Evolutionary conservation across 1,140 invertebrate species (phyloP), one percentile per base, ranked within the genome.

Genomic region (Frieseomelitta varia): DNA sequence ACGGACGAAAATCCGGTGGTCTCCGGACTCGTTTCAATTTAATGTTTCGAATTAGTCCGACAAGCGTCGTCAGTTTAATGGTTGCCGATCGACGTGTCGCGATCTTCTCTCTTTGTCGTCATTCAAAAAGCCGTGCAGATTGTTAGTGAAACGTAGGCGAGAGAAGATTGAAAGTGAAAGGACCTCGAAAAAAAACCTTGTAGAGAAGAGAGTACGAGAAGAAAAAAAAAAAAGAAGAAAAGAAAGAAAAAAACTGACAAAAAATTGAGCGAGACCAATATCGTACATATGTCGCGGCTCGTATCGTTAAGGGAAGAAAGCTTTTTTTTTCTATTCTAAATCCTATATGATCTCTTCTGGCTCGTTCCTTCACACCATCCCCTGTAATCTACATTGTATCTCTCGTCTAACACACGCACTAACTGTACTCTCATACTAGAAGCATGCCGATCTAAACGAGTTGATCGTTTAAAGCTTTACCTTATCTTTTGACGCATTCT

Each of bases 401-500:
- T 47, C 39, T 47, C 39, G 39, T 47, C 56, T 83, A 83, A 80
- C n/a, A 67, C 72, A 58, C 79, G 69, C 61, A 65, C 34, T 30
- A 27, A 67, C 58, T 88, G 74, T 67, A 34, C 11, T 84, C 73
- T 68, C 79, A 68, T 82, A 87, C 27, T 14, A 34, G 81, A 68
- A 63, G 79, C 88, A 90, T 87, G 85, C 82, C 82, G 81, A 88
- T 87, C 87, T 89, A 47, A 47, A 90, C 87, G 88, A 85, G 85
- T 92, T 87, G 81, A 79, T 86, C 85, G 88, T 93, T 68, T 90
- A 91, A 90, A 91, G 82, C 91, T 93, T 94, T 94, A 94, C 93
- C 93, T 94, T 94, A 90, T 94, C 93, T 94, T 93, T 94, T 91
- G 93, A 93, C 87, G 92, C 92, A 84, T 91, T 94, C 94, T 94